Base-by-base conservation (phyloP, 2,113 vertebrate genomes). In the Neomonachus schauinslandi region DNA sequence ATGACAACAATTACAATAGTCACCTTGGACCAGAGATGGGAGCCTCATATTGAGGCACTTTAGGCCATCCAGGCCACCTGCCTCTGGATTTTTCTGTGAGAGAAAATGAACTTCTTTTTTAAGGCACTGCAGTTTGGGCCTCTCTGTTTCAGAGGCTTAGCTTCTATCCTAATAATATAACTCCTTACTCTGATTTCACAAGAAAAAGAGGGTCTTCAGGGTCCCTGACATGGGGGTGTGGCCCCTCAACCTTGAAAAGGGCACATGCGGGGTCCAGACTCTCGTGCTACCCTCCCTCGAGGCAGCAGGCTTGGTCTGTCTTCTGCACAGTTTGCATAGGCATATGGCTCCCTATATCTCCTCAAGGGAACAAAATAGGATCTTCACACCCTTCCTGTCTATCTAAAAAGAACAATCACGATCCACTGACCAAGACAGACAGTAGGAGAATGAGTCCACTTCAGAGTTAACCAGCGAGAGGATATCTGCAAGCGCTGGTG, bases 261-360 rank as follows among this genome's bases (percentile, higher is more conserved):
- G 55, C 49, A 61, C 13, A 57, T 1, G 8, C 0, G 1, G 59
- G 33, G 49, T 24, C 49, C 13, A 21, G 31, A 86, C 19, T 21
- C 26, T 65, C 3, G 28, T 0, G 4, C 3, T 61, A n/a, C 33
- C 53, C 10, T 89, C 39, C 49, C 31, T 7, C 0, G 21, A 1
- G 72, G 36, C 4, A 42, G 67, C 42, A 69, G 67, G 49, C n/a
- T 51, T 0, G 0, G 22, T 4, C 28, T 83, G 69, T 53, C 53
- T 87, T 49, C 39, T 28, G 2, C 33, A 33, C 0, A 18, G 55
- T 28, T 80, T 1, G 22, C 24, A 22, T 0, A 1, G 26, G 31
- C 19, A 74, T 4, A 2, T 5, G 42, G 67, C 59, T 33, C 36
- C 28, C 61, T 51, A 5, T 5, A 19, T 36, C 16, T 31, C 31